These are phyloP conservation scores for Arctopsyche grandis DNA, from an alignment of 1,140 invertebrate species.

Conservation along the genomic window DNA sequence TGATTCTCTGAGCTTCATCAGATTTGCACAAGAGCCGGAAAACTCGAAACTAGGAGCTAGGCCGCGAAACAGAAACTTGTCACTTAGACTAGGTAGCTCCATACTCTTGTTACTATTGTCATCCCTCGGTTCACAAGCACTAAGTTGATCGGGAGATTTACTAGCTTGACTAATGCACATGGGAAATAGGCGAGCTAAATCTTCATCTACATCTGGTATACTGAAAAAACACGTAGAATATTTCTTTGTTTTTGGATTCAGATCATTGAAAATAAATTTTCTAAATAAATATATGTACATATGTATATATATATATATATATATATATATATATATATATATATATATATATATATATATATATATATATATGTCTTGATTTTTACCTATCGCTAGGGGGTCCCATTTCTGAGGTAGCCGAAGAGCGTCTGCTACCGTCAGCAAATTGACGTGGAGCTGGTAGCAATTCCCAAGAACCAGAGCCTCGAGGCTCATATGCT, in stretches of 20 bases:
- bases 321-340: too few species aligned
- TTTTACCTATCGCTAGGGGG: constrained; percentile 54
- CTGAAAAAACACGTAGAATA: constrained; percentile 54
- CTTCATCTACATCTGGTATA: constrained; percentile 67
- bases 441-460: constrained; percentile 82
- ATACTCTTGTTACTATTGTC: not conserved
- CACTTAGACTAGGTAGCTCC: constrained; percentile 18
- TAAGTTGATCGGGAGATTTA: constrained; percentile 43
- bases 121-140: constrained; percentile 24
- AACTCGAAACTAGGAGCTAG: constrained; percentile 61
- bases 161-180: constrained; percentile 50
- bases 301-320: too few species aligned
- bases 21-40: constrained; percentile 64
- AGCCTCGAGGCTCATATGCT: constrained; percentile 46
- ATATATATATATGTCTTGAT: too few species aligned
- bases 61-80: constrained; percentile 54
- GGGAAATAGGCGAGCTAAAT: constrained; percentile 59
- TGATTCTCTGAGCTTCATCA: constrained; percentile 58
- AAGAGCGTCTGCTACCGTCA: constrained; percentile 75
- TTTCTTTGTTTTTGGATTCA: not conserved
- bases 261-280: not conserved
- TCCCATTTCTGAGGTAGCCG: constrained; percentile 68
- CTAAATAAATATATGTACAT: too few species aligned
- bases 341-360: too few species aligned
- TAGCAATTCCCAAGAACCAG: constrained; percentile 59